phyloP scores from a whole-genome alignment of 2,113 vertebrate species.

The Daphoenositta chrysoptera region DNA sequence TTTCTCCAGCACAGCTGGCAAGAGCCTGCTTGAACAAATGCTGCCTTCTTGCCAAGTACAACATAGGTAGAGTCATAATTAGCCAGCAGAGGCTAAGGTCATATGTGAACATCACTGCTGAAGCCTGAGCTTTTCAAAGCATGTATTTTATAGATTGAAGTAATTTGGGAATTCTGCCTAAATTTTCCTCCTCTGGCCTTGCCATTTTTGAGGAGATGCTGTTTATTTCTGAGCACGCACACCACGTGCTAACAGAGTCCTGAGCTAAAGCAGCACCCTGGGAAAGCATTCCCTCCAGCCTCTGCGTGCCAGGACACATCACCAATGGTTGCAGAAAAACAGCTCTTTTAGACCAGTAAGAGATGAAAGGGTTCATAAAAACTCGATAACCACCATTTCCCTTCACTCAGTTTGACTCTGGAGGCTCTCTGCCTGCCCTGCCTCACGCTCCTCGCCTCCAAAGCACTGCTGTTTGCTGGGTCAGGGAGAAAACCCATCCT shows the following conservation, averaged over 20 bases:
- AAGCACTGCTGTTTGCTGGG: background rate
- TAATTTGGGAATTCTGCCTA: background rate
- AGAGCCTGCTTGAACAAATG: background rate
- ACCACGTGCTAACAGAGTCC: background rate
- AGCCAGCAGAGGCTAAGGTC: background rate
- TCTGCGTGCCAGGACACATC: background rate
- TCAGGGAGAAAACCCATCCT: background rate
- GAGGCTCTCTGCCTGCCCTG: background rate
- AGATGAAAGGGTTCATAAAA: background rate
- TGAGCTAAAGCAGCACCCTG: background rate
- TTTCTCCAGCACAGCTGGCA: slow-evolving; percentile 6
- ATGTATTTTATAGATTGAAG: background rate
- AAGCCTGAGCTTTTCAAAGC: background rate
- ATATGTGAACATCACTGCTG: background rate
- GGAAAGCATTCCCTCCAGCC: background rate
- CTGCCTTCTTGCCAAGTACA: background rate
- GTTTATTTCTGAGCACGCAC: background rate
- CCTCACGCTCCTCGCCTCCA: background rate
- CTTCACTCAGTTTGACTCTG: background rate
- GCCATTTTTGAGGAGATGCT: background rate
- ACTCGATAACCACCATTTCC: background rate
- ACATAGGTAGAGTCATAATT: background rate
- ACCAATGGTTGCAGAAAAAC: background rate
- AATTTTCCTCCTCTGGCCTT: background rate
- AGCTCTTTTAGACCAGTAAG: background rate